Evolutionary conservation across 2,888 invertebrate species (phyloP).

Genomic region (Gymnocheta viridis): DNA sequence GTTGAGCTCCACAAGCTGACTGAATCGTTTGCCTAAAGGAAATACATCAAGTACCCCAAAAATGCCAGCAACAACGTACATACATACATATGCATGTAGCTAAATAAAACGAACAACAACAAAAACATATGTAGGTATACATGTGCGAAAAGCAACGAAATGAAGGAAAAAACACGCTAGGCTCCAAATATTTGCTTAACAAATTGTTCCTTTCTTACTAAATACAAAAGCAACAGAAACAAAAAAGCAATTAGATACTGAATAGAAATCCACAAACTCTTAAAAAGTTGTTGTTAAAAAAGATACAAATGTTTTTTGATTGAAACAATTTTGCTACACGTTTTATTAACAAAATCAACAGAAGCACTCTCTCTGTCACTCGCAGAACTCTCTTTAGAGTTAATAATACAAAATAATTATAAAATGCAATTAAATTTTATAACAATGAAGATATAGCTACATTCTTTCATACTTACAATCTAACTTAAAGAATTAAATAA

Average conservation of each 20-base stretch:
- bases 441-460: too few species aligned
- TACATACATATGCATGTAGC: neutral
- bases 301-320: neutral
- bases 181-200: slow-evolving; percentile 8
- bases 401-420: too few species aligned
- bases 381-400: neutral
- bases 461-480: too few species aligned
- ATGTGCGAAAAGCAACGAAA: slow-evolving; percentile 7
- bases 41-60: slow-evolving; percentile 61
- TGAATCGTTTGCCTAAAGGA: slow-evolving; percentile 54
- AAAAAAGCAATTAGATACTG: neutral
- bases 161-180: neutral
- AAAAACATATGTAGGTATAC: neutral
- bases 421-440: too few species aligned
- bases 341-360: slow-evolving; percentile 1
- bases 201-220: slow-evolving; percentile 6
- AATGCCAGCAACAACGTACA: slow-evolving; percentile 21
- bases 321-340: neutral
- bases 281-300: slow-evolving; percentile 7
- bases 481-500: too few species aligned
- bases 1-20: slow-evolving; percentile 68
- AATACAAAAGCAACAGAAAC: neutral
- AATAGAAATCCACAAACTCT: neutral
- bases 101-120: slow-evolving; percentile 21
- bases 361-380: neutral